Evolutionary conservation across 2,797 vertebrate species (phyloP).

Genomic region (Euthynnus affinis): DNA sequence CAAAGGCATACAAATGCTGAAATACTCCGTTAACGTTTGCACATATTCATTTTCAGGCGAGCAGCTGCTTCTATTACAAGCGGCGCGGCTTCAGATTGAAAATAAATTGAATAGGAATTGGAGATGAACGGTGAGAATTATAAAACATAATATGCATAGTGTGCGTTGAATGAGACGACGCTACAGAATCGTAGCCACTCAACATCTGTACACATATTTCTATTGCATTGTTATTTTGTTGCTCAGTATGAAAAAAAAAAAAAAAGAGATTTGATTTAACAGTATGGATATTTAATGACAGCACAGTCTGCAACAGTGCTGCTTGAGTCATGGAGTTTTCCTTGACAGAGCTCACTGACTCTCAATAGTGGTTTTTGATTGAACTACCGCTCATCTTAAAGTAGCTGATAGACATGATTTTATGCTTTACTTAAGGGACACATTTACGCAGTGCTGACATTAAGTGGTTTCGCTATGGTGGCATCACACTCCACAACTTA

Average conservation of each 20-base stretch:
- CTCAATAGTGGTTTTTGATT: background rate
- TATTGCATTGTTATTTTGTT: conserved; percentile 4
- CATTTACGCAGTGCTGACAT: background rate
- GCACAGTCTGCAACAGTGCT: background rate
- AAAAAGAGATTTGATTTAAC: background rate
- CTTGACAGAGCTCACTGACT: background rate
- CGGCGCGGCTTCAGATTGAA: conserved; percentile 3
- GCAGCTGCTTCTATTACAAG: conserved; percentile 18
- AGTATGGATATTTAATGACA: conserved; percentile 1
- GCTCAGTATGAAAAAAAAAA: too few relatives aligned
- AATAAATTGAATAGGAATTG: conserved; percentile 20
- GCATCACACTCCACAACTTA: background rate
- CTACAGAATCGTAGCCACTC: background rate
- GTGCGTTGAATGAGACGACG: background rate
- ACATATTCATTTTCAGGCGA: conserved; percentile 21
- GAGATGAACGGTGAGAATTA: conserved; percentile 19
- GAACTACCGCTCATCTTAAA: background rate
- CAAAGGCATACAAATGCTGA: conserved; percentile 4
- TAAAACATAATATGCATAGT: conserved; percentile 2
- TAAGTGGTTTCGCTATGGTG: background rate
- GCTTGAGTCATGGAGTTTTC: background rate
- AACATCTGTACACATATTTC: background rate
- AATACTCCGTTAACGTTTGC: background rate
- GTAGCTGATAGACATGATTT: background rate
- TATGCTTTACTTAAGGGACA: background rate